These are phyloP conservation scores for Megaptera novaeangliae DNA, from an alignment of 2,113 vertebrate genomes.

Conservation along the genomic window DNA sequence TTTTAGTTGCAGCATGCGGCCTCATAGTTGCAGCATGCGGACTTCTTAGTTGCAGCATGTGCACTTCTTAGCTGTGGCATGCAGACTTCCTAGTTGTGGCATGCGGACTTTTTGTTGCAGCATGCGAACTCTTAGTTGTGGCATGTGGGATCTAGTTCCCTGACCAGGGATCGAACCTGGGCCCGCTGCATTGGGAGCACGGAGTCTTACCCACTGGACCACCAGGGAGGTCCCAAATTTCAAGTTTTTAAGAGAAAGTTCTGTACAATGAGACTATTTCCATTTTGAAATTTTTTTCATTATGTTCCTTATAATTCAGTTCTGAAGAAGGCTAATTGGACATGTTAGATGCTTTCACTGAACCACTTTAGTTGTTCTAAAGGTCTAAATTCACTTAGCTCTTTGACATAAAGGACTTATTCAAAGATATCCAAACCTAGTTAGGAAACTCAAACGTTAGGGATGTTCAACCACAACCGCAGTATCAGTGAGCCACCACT, in stretches of 20 bases:
- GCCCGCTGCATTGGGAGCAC: no score
- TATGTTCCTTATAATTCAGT: not conserved
- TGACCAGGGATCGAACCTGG: no score
- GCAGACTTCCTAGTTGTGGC: no score
- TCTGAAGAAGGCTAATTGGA: not conserved
- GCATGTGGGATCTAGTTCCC: no score
- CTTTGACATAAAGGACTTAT: not conserved
- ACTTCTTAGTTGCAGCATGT: no score
- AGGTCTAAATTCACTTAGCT: not conserved
- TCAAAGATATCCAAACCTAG: not conserved
- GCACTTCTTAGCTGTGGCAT: no score
- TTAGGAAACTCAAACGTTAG: not conserved
- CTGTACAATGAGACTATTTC: not conserved
- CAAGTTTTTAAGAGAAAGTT: not conserved
- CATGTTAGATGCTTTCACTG: not conserved
- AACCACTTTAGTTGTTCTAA: not conserved
- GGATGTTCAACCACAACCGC: not conserved
- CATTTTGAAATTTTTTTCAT: not conserved
- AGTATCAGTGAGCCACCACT: not conserved
- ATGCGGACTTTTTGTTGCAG: no score
- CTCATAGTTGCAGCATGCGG: no score
- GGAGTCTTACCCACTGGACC: no score
- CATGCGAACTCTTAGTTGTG: no score
- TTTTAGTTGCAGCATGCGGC: no score
- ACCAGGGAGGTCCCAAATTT: not conserved